Percentiles rank a stretch among this genome's conserved stretches.
These are phyloP conservation scores for Drosophila triauraria DNA, from an alignment of 1,140 invertebrate species.

Conservation along the genomic window DNA sequence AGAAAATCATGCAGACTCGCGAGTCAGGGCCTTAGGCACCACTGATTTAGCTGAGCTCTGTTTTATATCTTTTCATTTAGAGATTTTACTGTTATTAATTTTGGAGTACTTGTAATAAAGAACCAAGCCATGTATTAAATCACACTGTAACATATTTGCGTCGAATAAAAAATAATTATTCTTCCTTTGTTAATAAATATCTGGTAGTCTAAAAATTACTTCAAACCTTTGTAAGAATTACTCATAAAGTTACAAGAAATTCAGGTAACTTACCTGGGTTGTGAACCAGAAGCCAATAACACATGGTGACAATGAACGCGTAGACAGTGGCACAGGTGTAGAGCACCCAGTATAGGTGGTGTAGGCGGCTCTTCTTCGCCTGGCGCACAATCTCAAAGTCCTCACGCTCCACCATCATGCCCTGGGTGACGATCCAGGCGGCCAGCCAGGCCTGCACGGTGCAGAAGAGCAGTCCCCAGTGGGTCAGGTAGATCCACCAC, in stretches of 20 bases:
- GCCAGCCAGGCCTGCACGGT: conserved; percentile 84
- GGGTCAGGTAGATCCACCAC: conserved; percentile 90
- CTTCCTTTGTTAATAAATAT: background rate
- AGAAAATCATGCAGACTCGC: too few species aligned
- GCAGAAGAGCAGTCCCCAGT: conserved; percentile 88
- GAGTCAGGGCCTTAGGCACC: too few species aligned
- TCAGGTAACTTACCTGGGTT: conserved; percentile 68
- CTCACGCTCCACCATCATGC: conserved; percentile 85
- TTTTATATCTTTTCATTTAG: background rate
- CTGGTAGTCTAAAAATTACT: background rate
- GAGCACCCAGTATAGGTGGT: conserved; percentile 88
- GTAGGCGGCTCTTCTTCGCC: conserved; percentile 82
- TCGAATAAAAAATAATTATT: background rate
- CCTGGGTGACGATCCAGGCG: conserved; percentile 83
- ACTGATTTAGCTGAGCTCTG: too few species aligned
- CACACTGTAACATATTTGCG: background rate
- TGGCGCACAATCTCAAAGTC: conserved; percentile 83
- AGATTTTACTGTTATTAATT: background rate
- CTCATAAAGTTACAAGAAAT: background rate
- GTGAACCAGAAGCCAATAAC: conserved; percentile 84
- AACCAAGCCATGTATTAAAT: background rate
- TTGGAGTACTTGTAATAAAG: too few species aligned
- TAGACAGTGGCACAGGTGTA: conserved; percentile 88
- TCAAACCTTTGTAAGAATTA: background rate
- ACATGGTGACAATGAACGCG: conserved; percentile 87